Percentiles rank a stretch among this genome's conserved stretches.
phyloP scores from a whole-genome alignment of 2,113 vertebrate genomes.

The Elephantulus edwardii region DNA sequence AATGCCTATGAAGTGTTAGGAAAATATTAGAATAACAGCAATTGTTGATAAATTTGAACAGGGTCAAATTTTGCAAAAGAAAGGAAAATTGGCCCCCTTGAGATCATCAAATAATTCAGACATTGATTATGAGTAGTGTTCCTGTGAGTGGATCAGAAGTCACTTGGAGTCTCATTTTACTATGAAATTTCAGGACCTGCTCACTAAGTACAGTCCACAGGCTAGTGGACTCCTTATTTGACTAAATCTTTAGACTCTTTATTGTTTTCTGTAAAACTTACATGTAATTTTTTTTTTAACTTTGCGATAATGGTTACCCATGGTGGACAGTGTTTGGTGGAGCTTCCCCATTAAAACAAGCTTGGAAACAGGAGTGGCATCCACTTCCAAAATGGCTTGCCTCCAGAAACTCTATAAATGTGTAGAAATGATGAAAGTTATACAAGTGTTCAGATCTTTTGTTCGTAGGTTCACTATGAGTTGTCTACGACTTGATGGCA shows the following conservation, averaged over 20 bases:
- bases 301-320: too few species aligned
- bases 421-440: too few species aligned
- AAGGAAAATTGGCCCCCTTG: neutral
- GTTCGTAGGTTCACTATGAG: too few species aligned
- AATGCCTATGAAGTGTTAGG: neutral
- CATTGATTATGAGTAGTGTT: neutral
- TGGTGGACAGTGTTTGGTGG: too few species aligned
- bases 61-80: neutral
- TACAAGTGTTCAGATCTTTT: too few species aligned
- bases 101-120: neutral
- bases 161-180: neutral
- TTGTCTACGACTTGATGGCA: too few species aligned
- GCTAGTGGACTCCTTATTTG: neutral
- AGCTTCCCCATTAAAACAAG: too few species aligned
- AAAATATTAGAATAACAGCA: slow-evolving; percentile 25
- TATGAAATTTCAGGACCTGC: too few species aligned
- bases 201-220: neutral
- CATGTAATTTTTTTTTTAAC: slow-evolving; percentile 15
- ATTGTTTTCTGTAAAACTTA: slow-evolving; percentile 6
- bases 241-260: neutral
- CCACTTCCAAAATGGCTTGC: too few species aligned
- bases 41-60: slow-evolving; percentile 22
- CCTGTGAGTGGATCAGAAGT: neutral
- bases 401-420: too few species aligned
- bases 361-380: too few species aligned